These are phyloP conservation scores for Carcinoscorpius rotundicauda DNA, from an alignment of 1,140 invertebrate genomes.

Conservation along the genomic window DNA sequence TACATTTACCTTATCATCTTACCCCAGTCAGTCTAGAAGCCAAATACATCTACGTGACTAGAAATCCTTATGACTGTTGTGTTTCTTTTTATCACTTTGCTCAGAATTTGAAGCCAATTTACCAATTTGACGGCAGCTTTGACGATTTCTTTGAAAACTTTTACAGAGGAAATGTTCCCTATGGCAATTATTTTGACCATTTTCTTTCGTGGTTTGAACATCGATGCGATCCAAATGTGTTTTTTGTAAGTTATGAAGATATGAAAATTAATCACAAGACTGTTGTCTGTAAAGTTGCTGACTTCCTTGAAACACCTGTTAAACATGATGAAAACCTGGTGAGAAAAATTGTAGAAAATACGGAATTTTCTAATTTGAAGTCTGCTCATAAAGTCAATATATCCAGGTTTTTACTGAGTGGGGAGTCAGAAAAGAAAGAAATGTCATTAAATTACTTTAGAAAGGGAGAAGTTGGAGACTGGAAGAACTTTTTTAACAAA, in stretches of 20 bases:
- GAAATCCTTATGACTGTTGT: conserved; percentile 72
- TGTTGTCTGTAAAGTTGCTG: too few species aligned
- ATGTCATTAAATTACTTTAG: conserved; percentile 9
- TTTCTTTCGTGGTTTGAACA: conserved; percentile 20
- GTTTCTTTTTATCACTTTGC: conserved; percentile 53
- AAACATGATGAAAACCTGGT: too few species aligned
- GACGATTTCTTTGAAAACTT: conserved; percentile 33
- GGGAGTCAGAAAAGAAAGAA: background rate
- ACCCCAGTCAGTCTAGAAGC: conserved; percentile 40
- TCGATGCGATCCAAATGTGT: conserved; percentile 14
- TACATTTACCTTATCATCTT: conserved; percentile 60
- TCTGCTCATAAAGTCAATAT: background rate
- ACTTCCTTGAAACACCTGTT: too few species aligned
- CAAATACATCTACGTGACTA: conserved; percentile 55
- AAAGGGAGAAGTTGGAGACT: conserved; percentile 10
- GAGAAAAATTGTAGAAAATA: conserved; percentile 7
- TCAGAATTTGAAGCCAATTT: conserved; percentile 1
- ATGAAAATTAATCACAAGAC: conserved; percentile 5
- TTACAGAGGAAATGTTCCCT: conserved; percentile 28
- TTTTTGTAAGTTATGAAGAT: conserved; percentile 18
- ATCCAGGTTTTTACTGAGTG: too few species aligned
- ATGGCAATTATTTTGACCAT: conserved; percentile 28
- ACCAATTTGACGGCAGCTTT: conserved; percentile 35
- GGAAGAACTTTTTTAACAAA: conserved; percentile 6
- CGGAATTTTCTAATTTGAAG: conserved; percentile 32